Base-by-base conservation (phyloP, 2,113 vertebrate genomes). In the Ifrita kowaldi region DNA sequence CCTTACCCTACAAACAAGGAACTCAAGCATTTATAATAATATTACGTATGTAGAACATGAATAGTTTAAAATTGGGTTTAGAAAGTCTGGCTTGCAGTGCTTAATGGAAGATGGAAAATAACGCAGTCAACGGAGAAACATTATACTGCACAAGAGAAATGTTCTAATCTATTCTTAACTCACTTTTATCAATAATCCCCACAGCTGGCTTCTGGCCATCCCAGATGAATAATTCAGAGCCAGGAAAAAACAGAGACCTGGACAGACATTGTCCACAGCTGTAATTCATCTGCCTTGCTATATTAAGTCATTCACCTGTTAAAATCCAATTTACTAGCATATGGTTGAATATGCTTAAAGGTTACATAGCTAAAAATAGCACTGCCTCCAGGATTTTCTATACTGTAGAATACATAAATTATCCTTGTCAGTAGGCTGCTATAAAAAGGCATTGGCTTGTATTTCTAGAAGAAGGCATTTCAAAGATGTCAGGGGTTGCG, bases 101-200 rank as follows among this genome's bases (percentile, higher is more conserved):
- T 84, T 77, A 92, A 89, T 60, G 71, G 83, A 79, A 77, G 77
- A 88, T 82, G 90, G 87, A 96, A 96, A 95, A 96, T 87, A 86
- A 89, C 0, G 0, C 55, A 87, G 59, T 90, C 94, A 96, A 86
- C 81, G 94, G 63, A 89, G 86, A 96, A 97, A 96, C 46, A 87
- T 91, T 95, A 96, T 93, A 92, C 89, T 82, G 62, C 87, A 79
- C 71, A 73, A 90, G 73, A 83, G 84, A 97, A 95, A 97, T 96
- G 93, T 96, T 97, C 95, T 93, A 35, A 97, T 87, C 92, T 97
- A 96, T 97, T 97, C 92, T 97, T 97, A 95, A 96, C 92, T 96
- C 78, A 67, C 52, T 96, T 96, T 95, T 96, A 96, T 95, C 96
- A 95, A 95, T 95, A 95, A 94, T 69, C 68, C 80, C 56, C 65